phyloP scores from a whole-genome alignment of 2,888 invertebrate species.

The Onthophagus sagittarius region DNA sequence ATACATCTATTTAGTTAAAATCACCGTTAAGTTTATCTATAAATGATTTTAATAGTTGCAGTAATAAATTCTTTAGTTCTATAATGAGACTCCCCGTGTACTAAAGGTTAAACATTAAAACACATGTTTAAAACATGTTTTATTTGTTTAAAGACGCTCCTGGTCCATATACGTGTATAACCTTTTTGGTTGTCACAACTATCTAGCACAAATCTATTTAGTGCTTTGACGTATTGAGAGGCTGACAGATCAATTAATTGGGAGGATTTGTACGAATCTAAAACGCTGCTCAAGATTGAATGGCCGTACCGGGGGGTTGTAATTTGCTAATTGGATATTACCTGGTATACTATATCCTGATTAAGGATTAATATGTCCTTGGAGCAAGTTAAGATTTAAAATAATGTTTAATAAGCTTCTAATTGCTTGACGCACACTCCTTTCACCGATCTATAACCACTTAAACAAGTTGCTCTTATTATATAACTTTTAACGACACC shows the following conservation, averaged over 20 bases:
- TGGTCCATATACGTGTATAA: no score
- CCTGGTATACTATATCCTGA: not conserved
- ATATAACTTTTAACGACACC: not conserved
- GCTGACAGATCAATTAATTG: not conserved
- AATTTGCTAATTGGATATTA: not conserved
- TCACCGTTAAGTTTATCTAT: no score
- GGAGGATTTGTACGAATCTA: not conserved
- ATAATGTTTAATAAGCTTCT: not conserved
- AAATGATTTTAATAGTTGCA: no score
- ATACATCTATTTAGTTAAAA: no score
- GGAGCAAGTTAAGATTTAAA: not conserved
- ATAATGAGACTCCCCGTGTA: no score
- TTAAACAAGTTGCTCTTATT: not conserved
- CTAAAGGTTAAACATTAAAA: no score
- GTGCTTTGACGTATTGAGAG: not conserved
- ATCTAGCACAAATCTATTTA: no score
- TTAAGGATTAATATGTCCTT: not conserved
- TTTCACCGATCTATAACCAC: not conserved
- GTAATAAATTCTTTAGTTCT: no score
- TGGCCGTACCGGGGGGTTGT: not conserved
- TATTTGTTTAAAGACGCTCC: no score
- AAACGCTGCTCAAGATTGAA: not conserved
- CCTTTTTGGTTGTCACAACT: no score
- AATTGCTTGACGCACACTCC: not conserved
- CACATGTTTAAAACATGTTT: no score